Evolutionary conservation across 1,140 invertebrate genomes (phyloP).

Genomic region (Asobara japonica): DNA sequence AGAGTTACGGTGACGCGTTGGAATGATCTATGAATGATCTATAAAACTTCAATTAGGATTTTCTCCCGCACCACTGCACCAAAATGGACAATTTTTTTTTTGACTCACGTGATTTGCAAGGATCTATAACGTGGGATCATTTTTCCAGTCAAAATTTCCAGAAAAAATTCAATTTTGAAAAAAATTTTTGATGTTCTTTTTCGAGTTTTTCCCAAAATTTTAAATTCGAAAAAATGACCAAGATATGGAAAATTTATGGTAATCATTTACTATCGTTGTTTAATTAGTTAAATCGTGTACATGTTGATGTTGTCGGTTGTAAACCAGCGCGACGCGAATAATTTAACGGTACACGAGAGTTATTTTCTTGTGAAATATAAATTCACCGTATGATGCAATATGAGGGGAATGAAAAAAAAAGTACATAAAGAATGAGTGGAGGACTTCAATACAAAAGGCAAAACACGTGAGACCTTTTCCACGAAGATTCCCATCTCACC

Average conservation of each 20-base stretch:
- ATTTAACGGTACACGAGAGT: constrained; percentile 7
- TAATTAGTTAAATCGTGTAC: neutral
- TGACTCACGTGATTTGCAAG: neutral
- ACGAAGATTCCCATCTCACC: neutral
- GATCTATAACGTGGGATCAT: neutral
- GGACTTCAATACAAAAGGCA: constrained; percentile 10
- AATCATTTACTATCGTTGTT: too few species aligned
- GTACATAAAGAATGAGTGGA: neutral
- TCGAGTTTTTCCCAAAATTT: too few species aligned
- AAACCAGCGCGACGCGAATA: neutral
- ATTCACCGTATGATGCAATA: constrained; percentile 16
- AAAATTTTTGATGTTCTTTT: too few species aligned
- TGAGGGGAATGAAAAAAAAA: neutral
- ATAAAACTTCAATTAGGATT: neutral
- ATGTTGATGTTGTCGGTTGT: neutral
- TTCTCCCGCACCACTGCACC: neutral
- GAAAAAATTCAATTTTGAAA: too few species aligned
- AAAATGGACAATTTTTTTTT: neutral
- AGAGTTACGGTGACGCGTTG: neutral
- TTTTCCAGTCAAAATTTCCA: too few species aligned
- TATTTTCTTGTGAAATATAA: constrained; percentile 14
- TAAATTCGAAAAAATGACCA: too few species aligned
- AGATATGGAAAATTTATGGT: too few species aligned
- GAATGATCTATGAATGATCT: neutral
- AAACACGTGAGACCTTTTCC: constrained; percentile 16